Percentiles rank a stretch among this genome's conserved stretches.
These are phyloP conservation scores for Hippocampus mohnikei DNA, from an alignment of 2,113 vertebrate genomes.

Conservation along the genomic window DNA sequence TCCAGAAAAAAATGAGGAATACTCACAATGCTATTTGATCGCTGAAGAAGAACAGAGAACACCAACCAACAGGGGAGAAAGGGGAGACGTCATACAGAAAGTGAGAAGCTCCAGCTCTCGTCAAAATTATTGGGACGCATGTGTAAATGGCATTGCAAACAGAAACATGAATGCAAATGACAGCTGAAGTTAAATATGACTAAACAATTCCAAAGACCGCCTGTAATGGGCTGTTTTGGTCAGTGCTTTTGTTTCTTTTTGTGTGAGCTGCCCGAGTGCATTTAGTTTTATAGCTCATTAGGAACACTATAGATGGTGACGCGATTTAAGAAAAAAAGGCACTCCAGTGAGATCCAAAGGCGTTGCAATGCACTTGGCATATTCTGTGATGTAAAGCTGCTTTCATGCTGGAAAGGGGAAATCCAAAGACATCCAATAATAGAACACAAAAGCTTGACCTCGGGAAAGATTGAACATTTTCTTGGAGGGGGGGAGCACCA, in stretches of 20 bases:
- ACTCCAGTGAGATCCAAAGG: conserved; percentile 15
- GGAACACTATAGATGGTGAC: conserved; percentile 40
- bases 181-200: not conserved
- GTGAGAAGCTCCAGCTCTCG: not conserved
- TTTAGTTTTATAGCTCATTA: not conserved
- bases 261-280: not conserved
- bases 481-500: not conserved
- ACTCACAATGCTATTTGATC: conserved; percentile 27
- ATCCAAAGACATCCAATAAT: conserved; percentile 37
- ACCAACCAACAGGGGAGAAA: conserved; percentile 39
- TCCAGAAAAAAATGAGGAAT: conserved; percentile 52
- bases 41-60: conserved; percentile 25
- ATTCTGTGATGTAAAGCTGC: conserved; percentile 5
- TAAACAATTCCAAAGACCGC: not conserved
- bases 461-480: conserved; percentile 30
- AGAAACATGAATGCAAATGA: not conserved
- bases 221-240: not conserved
- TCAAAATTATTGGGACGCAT: not conserved
- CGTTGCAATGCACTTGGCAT: conserved; percentile 16
- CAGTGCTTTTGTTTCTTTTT: not conserved
- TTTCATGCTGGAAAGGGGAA: conserved; percentile 33
- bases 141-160: not conserved
- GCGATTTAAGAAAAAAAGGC: conserved; percentile 33
- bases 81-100: too few species aligned
- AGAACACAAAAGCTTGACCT: conserved; percentile 32